Evolutionary conservation across 2,888 invertebrate genomes (phyloP).

Genomic region (Cremastinae sp.): DNA sequence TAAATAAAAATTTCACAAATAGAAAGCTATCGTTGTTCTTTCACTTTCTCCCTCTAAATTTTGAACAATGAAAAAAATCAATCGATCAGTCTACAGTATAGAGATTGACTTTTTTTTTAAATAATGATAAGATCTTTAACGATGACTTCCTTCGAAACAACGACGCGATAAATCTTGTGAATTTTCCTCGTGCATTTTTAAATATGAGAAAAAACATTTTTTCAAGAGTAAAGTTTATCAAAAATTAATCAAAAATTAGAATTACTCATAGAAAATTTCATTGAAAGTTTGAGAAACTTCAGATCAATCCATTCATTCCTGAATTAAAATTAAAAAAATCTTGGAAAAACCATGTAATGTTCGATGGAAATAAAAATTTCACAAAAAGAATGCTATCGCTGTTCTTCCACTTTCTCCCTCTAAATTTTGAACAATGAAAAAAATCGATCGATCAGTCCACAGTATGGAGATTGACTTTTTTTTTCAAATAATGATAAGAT

Average conservation of each 20-base stretch:
- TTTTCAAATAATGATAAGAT: neutral
- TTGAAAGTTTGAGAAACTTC: too few species aligned
- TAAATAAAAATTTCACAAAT: neutral
- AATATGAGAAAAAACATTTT: too few species aligned
- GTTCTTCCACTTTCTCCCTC: neutral
- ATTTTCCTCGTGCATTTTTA: too few species aligned
- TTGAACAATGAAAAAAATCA: neutral
- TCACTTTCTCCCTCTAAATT: neutral
- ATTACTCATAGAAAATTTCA: too few species aligned
- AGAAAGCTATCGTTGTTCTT: slow-evolving; percentile 16
- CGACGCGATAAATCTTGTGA: slow-evolving; percentile 82
- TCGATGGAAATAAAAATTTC: slow-evolving; percentile 3
- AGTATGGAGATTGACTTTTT: neutral
- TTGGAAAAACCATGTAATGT: too few species aligned
- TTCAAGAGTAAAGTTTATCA: too few species aligned
- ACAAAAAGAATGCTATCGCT: neutral
- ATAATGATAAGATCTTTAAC: slow-evolving; percentile 71
- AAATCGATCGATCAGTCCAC: neutral
- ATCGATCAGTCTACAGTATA: neutral
- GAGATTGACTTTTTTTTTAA: slow-evolving; percentile 5
- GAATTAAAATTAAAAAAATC: too few species aligned
- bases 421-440: neutral
- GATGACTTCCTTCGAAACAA: slow-evolving; percentile 87
- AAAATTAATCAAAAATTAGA: too few species aligned
- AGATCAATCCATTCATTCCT: too few species aligned